Conservation (phyloP, 2,888 invertebrate species). For the Drosophila atripex region DNA sequence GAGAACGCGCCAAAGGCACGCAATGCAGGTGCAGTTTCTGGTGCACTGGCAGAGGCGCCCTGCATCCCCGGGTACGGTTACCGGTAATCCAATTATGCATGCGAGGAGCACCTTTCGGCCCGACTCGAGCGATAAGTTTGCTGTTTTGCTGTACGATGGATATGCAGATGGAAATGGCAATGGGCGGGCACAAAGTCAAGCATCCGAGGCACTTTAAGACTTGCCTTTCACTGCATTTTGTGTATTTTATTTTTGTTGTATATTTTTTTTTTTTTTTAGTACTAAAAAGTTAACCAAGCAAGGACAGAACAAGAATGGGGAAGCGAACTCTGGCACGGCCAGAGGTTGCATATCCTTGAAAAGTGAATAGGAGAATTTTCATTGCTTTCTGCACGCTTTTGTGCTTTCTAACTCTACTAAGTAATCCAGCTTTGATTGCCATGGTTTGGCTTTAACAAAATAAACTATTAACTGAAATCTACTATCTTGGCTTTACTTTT, state of each 20-base stretch:
- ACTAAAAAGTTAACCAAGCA: slow-evolving; percentile 33
- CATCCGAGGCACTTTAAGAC: slow-evolving; percentile 36
- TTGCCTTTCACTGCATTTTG: slow-evolving; percentile 9
- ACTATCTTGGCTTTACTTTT: background rate
- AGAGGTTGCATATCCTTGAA: slow-evolving; percentile 38
- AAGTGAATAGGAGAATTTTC: background rate
- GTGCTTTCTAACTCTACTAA: background rate
- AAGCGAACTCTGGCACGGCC: slow-evolving; percentile 34
- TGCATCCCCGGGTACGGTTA: slow-evolving; percentile 11
- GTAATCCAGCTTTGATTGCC: background rate
- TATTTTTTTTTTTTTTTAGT: slow-evolving; percentile 19
- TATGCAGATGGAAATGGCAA: slow-evolving; percentile 11
- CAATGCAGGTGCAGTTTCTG: slow-evolving; percentile 27
- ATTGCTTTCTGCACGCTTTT: background rate
- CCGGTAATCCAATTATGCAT: slow-evolving; percentile 76
- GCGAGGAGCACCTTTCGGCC: slow-evolving; percentile 50
- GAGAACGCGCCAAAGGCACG: slow-evolving; percentile 43
- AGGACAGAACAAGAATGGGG: slow-evolving; percentile 19
- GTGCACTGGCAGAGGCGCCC: slow-evolving; percentile 46
- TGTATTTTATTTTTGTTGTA: slow-evolving; percentile 12
- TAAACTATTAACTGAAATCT: background rate
- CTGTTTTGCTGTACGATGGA: slow-evolving; percentile 11
- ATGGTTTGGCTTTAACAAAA: background rate
- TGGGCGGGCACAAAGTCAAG: slow-evolving; percentile 26
- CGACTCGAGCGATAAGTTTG: slow-evolving; percentile 30